phyloP scores from a whole-genome alignment of 2,888 invertebrate genomes.

The Lissonota sp. region DNA sequence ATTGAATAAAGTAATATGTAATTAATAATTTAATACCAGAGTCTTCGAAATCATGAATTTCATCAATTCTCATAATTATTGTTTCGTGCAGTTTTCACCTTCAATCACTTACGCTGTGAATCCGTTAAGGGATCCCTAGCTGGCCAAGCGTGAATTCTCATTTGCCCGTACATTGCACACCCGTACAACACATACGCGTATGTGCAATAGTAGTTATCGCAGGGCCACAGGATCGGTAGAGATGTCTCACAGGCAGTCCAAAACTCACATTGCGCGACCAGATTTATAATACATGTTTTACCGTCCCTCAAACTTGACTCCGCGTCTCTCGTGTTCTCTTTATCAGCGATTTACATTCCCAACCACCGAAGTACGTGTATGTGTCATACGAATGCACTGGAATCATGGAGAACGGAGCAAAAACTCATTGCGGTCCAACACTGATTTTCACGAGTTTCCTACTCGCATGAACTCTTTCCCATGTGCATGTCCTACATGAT shows the following conservation, averaged over 20 bases:
- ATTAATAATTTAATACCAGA: too few species aligned
- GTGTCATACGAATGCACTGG: neutral
- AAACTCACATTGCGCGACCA: neutral
- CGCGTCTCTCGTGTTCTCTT: constrained; percentile 7
- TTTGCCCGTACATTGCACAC: constrained; percentile 19
- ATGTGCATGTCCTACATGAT: too few species aligned
- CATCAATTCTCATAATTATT: neutral
- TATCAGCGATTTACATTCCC: constrained; percentile 48
- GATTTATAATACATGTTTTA: constrained; percentile 9
- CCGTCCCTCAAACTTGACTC: neutral
- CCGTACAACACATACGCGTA: constrained; percentile 10
- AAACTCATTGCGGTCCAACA: constrained; percentile 18
- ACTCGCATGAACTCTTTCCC: too few species aligned
- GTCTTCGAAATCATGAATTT: too few species aligned
- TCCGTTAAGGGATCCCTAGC: constrained; percentile 32
- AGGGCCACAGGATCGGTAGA: constrained; percentile 30
- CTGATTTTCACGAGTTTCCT: constrained; percentile 25
- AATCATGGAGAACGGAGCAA: neutral
- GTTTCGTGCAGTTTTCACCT: neutral
- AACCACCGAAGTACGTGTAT: constrained; percentile 5
- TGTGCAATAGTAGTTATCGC: constrained; percentile 41
- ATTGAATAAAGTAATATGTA: too few species aligned
- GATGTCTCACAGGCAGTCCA: constrained; percentile 5
- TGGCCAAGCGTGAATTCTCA: constrained; percentile 55
- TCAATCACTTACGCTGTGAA: neutral